Base-by-base conservation (phyloP, 1,140 invertebrate species). In the Habropoda laboriosa region DNA sequence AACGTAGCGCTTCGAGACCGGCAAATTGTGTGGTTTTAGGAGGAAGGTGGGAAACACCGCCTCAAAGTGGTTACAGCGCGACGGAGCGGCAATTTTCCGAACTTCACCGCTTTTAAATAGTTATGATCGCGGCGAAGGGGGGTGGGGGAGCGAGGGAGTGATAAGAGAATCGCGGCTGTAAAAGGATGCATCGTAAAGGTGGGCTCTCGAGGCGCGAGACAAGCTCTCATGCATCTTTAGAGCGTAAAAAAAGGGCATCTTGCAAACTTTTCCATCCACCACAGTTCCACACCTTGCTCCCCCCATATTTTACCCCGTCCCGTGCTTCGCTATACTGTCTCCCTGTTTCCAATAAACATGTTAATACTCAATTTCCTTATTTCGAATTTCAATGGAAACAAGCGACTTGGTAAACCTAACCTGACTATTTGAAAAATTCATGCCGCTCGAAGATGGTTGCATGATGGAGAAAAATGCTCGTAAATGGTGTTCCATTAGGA, bases 311-410 rank as follows among this genome's bases (percentile, higher is more conserved):
- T 35, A 53, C 60, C n/a, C 24, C 61, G 16, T 27, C 16, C 18
- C 60, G 60, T 24, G 35, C 38, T 10, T 71, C 24, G 1, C 53
- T 16, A 0, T 24, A 3, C 12, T 60, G 27, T 49, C 8, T 35
- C 42, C 57, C 16, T 18, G 10, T 12, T 51, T 49, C 24, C 72
- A 45, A 74, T 74, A 66, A 74, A 74, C 32, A 74, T 66, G 72
- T 64, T 74, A 74, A 74, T 66, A 60, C 13, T 30, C 64, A 78
- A 55, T 71, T 55, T 57, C 70, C 40, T 79, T 73, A 32, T 79
- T 24, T 42, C 2, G 8, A 42, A 71, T 51, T 58, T 72, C 27
- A 13, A 16, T 35, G 32, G 21, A 2, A 61, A 32, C n/a, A 24
- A 4, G 12, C 1, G 3, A 38, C 21, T 60, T 60, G 21, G n/a